Conservation (phyloP, 2,797 vertebrate genomes). For the Bucorvus abyssinicus region DNA sequence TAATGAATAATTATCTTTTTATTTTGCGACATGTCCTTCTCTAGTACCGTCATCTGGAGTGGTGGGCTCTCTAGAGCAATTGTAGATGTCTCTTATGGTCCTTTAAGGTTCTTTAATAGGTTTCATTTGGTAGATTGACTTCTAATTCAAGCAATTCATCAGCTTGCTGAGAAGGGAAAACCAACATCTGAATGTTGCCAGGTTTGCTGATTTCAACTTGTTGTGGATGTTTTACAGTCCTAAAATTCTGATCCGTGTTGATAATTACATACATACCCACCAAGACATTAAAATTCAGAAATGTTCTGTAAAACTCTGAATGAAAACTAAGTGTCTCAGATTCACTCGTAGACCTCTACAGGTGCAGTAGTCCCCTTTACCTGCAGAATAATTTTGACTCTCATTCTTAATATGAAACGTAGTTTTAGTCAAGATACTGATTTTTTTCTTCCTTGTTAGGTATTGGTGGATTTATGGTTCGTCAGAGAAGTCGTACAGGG, state of each 20-base stretch:
- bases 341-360: neutral
- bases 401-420: neutral
- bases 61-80: neutral
- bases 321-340: neutral
- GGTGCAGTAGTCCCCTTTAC: neutral
- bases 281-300: neutral
- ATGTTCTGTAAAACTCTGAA: rapidly evolving
- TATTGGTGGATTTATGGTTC: slow-evolving; percentile 99
- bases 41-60: neutral
- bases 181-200: neutral
- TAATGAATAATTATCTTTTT: neutral
- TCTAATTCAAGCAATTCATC: neutral
- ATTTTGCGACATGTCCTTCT: neutral
- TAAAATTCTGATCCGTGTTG: neutral
- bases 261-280: neutral
- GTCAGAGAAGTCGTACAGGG: slow-evolving; percentile 93
- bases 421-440: neutral
- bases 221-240: neutral
- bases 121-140: neutral
- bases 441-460: slow-evolving; percentile 75
- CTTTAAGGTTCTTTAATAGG: neutral
- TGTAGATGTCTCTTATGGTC: neutral
- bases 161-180: neutral
- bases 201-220: neutral
- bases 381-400: neutral